Evolutionary conservation across 1,140 invertebrate species (phyloP).

Genomic region (Penaeus chinensis): DNA sequence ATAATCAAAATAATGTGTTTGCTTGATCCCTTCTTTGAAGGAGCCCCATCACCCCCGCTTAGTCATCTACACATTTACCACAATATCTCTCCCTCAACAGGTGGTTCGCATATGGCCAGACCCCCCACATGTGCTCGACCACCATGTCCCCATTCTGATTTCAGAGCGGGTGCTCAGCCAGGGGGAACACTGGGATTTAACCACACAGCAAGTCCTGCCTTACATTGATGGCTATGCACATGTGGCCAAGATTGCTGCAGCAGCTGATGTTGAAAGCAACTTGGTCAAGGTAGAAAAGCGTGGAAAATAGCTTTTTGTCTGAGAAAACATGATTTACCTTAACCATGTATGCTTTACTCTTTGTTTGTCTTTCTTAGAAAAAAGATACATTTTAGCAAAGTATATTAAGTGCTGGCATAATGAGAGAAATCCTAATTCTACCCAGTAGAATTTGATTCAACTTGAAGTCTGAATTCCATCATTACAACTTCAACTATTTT

Average conservation of each 20-base stretch:
- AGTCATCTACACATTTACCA: background rate
- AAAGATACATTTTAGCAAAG: background rate
- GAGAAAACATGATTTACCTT: no score
- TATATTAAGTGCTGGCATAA: background rate
- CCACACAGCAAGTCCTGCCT: slow-evolving; percentile 69
- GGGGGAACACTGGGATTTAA: slow-evolving; percentile 62
- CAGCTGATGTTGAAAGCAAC: slow-evolving; percentile 91
- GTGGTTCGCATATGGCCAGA: slow-evolving; percentile 68
- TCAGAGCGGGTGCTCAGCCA: slow-evolving; percentile 47
- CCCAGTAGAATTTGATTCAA: background rate
- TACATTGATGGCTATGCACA: slow-evolving; percentile 72
- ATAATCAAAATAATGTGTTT: background rate
- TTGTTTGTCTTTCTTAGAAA: background rate
- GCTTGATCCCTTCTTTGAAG: background rate
- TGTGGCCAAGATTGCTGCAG: slow-evolving; percentile 70
- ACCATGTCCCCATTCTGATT: slow-evolving; percentile 71
- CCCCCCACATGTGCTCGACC: slow-evolving; percentile 68
- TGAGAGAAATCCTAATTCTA: background rate
- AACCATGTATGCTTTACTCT: no score
- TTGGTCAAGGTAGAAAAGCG: slow-evolving; percentile 87
- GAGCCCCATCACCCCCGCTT: background rate
- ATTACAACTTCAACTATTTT: background rate
- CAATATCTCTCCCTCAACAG: slow-evolving; percentile 68
- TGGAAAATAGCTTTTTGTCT: no score
- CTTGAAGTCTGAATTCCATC: no score